Base-by-base conservation (phyloP, 2,888 invertebrate genomes). In the Diadegma fenestrale region DNA sequence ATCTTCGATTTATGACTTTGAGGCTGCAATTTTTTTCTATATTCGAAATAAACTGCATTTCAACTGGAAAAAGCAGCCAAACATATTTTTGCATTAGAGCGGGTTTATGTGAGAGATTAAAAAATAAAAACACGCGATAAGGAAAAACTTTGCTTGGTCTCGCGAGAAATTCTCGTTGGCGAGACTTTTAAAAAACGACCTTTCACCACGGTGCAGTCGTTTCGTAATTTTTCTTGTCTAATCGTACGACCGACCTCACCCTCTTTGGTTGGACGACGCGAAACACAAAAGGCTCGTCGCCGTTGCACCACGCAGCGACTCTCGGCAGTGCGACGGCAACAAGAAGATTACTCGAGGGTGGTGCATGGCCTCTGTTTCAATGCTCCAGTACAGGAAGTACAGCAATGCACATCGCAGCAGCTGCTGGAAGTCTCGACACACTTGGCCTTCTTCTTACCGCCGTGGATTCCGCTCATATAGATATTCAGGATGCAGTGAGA, bases 301-400 rank as follows among this genome's bases (percentile, higher is more conserved):
- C 93, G n/a, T 87, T 94, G 79, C 93, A 93, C 72, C 93, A 94
- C 80, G 94, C 94, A 4, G 93, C 93, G n/a, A 90, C 90, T 69
- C 88, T 94, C 48, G 91, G 92, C 69, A 93, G 93, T 86, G 66
- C 89, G 19, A 84, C 89, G 66, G 91, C 94, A 8, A 91, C 93
- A 8, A 88, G 89, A 84, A 91, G 86, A 80, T 89, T 94, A 48
- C 85, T 94, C 69, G 89, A 92, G 66, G 91, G 91, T 26, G 93
- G 93, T 33, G 94, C 94, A 2, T 91, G 90, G 88, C 86, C 93
- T 45, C 80, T 87, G 58, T 84, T 82, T 26, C 89, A 88, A 33
- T 89, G 89, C 68, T 89, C 89, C 37, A 89, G 90, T 22, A 88
- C 91, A 45, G 91, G 91, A 80, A 93, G 92, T 85, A 94, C 94